These are phyloP conservation scores for Ciconia boyciana DNA, from an alignment of 2,113 vertebrate genomes.

Conservation along the genomic window DNA sequence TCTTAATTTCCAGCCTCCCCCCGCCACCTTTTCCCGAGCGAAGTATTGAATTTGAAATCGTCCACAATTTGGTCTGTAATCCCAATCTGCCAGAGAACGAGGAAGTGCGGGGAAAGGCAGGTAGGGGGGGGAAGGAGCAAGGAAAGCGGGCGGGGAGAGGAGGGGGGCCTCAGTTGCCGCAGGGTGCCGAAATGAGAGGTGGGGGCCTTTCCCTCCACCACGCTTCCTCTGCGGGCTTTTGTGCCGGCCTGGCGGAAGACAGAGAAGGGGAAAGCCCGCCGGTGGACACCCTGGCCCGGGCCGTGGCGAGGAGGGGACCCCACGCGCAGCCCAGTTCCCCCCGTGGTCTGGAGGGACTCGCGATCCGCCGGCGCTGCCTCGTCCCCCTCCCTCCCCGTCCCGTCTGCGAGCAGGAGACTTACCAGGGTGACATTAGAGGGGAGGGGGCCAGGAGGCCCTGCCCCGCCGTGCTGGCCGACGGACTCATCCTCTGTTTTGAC, in stretches of 20 bases:
- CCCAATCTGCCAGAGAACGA: not conserved
- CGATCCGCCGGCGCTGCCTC: not conserved
- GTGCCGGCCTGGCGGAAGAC: not conserved
- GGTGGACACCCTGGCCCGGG: not conserved
- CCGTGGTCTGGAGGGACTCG: not conserved
- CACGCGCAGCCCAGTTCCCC: rapidly evolving
- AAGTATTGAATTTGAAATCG: not conserved
- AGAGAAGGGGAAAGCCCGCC: not conserved
- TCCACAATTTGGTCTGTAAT: not conserved
- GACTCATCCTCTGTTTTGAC: conserved; percentile 73
- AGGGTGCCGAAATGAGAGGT: not conserved
- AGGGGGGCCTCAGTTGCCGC: not conserved
- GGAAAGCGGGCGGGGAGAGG: not conserved
- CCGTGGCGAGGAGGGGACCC: not conserved
- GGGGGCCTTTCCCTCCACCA: not conserved
- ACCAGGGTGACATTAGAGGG: not conserved
- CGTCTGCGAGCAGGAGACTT: conserved; percentile 47
- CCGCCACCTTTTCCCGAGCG: not conserved
- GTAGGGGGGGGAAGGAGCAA: not conserved
- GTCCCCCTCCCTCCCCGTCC: not conserved
- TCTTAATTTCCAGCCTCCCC: not conserved
- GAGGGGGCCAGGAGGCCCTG: not conserved
- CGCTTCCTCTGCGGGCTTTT: not conserved
- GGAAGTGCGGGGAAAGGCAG: not conserved
- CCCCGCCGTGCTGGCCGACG: not conserved